A percentile compares a stretch with the other conserved stretches of the same genome.
phyloP scores from a whole-genome alignment of 2,797 vertebrate genomes.

The Atherinosoma microstoma region DNA sequence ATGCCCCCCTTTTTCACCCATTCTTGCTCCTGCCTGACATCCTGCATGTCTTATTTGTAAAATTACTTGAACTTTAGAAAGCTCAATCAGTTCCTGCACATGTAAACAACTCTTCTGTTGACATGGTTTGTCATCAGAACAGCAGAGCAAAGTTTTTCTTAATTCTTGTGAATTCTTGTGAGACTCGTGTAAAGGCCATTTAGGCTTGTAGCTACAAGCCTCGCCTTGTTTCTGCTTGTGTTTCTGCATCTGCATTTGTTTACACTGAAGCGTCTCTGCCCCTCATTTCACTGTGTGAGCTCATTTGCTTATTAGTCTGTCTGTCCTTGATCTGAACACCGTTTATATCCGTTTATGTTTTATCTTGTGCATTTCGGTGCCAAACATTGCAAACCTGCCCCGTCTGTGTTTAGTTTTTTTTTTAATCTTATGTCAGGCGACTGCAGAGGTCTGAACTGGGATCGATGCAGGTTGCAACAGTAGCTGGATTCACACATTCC shows the following conservation, averaged over 20 bases:
- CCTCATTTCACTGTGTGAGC: constrained; percentile 14
- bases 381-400: background rate
- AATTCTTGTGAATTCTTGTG: no score
- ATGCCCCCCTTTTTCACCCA: background rate
- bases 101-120: no score
- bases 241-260: background rate
- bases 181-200: background rate
- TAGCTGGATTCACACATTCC: constrained; percentile 65
- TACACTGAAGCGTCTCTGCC: background rate
- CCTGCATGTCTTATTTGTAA: no score
- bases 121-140: no score
- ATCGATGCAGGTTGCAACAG: constrained; percentile 69
- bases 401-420: constrained; percentile 5
- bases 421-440: constrained; percentile 13
- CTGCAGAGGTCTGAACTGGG: constrained; percentile 42
- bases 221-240: background rate
- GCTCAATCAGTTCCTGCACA: no score
- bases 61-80: no score
- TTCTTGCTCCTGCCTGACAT: background rate
- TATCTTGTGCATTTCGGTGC: background rate
- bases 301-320: constrained; percentile 18
- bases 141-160: no score
- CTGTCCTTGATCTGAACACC: constrained; percentile 42
- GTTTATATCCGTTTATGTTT: background rate
- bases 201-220: background rate